phyloP scores from a whole-genome alignment of 2,888 invertebrate species.

The Leistus spinibarbis region DNA sequence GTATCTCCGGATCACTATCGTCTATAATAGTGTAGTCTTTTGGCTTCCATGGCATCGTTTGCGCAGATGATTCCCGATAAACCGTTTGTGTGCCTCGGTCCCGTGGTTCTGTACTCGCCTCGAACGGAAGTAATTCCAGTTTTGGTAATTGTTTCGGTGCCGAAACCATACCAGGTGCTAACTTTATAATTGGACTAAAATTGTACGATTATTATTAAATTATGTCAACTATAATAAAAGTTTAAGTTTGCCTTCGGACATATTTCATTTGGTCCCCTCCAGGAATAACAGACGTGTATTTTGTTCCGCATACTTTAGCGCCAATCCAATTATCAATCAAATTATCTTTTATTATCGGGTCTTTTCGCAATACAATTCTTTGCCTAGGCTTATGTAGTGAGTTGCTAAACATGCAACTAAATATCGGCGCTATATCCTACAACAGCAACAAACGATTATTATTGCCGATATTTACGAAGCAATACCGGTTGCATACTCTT shows the following conservation, averaged over 20 bases:
- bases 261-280: conserved; percentile 45
- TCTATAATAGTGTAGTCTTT: conserved; percentile 59
- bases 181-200: conserved; percentile 21
- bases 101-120: conserved; percentile 44
- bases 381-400: conserved; percentile 59
- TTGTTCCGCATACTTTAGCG: conserved; percentile 58
- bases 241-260: conserved; percentile 41
- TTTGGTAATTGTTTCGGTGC: conserved; percentile 38
- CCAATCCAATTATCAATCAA: conserved; percentile 51
- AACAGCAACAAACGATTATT: conserved; percentile 37
- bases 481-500: conserved; percentile 54
- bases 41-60: conserved; percentile 80
- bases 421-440: conserved; percentile 63
- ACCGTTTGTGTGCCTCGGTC: conserved; percentile 69
- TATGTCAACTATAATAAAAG: background rate
- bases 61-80: conserved; percentile 76
- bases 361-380: conserved; percentile 56
- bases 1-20: conserved; percentile 66
- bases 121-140: conserved; percentile 37
- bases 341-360: conserved; percentile 43
- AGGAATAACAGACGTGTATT: conserved; percentile 48
- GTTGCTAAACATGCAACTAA: conserved; percentile 67
- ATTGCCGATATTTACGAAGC: conserved; percentile 15
- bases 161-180: conserved; percentile 42
- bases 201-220: background rate